phyloP scores from a whole-genome alignment of 1,140 invertebrate species.

The Ceratina calcarata region DNA sequence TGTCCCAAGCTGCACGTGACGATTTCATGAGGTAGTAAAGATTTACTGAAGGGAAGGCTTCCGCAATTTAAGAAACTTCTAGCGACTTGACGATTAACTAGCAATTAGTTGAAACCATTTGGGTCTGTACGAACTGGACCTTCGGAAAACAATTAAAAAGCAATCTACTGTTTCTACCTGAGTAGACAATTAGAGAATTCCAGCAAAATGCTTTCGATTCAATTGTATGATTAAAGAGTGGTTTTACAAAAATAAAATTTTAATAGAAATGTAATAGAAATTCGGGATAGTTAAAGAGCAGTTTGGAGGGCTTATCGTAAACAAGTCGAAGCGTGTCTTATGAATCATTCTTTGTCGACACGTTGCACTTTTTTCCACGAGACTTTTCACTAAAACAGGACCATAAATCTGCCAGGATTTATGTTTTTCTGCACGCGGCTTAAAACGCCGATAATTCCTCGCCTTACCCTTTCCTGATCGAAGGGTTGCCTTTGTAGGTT shows the following conservation, averaged over 20 bases:
- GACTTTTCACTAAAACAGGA: slow-evolving; percentile 15
- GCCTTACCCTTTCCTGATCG: not conserved
- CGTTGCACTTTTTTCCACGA: not conserved
- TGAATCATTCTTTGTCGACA: slow-evolving; percentile 34
- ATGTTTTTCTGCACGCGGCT: not conserved
- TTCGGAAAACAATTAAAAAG: slow-evolving; percentile 14
- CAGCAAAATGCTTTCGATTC: not conserved
- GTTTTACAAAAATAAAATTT: not conserved
- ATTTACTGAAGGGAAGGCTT: not conserved
- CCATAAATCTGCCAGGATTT: slow-evolving; percentile 9
- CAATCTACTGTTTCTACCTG: slow-evolving; percentile 11
- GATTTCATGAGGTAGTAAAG: no score
- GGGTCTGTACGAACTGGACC: not conserved
- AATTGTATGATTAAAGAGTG: not conserved
- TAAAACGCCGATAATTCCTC: not conserved
- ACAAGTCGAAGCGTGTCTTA: no score
- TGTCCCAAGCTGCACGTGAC: no score
- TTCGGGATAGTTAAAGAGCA: not conserved
- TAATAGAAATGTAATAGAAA: not conserved
- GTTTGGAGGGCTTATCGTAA: not conserved
- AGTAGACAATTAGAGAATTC: not conserved
- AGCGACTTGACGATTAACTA: not conserved
- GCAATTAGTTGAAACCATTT: not conserved
- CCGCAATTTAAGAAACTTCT: not conserved
- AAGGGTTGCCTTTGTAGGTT: not conserved